phyloP scores from a whole-genome alignment of 2,113 vertebrate genomes.

The Tychaedon coryphoeus region DNA sequence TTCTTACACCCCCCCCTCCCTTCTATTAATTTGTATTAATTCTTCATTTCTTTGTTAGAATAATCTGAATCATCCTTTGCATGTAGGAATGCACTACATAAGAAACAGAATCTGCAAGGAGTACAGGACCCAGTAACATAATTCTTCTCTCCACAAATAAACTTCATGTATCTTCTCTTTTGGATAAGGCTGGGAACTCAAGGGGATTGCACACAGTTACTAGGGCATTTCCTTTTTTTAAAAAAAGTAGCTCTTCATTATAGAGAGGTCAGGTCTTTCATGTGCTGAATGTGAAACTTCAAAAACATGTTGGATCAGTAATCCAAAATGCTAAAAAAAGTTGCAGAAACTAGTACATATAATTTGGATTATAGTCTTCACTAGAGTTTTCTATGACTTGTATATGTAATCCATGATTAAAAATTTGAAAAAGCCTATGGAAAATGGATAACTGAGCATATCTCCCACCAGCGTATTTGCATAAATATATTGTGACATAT shows the following conservation, averaged over 20 bases:
- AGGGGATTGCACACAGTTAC: not conserved
- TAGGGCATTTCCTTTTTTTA: not conserved
- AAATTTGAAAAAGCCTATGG: not conserved
- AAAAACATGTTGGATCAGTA: not conserved
- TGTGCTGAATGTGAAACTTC: fast-evolving
- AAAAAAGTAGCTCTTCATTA: not conserved
- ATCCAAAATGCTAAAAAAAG: not conserved
- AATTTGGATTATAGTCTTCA: not conserved
- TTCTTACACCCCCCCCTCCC: too few relatives aligned
- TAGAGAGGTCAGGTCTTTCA: not conserved
- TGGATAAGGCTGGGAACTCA: not conserved
- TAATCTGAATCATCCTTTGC: not conserved
- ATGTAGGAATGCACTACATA: fast-evolving
- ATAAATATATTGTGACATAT: not conserved
- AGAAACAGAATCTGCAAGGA: not conserved
- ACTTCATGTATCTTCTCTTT: not conserved
- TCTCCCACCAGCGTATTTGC: not conserved
- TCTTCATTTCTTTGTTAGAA: not conserved
- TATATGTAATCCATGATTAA: not conserved
- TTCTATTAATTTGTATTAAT: not conserved
- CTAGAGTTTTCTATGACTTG: not conserved
- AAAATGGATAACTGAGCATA: not conserved
- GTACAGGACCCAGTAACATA: not conserved
- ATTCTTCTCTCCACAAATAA: not conserved
- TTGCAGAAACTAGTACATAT: not conserved